Percentiles rank a stretch among this genome's conserved stretches.
phyloP scores from a whole-genome alignment of 2,888 invertebrate species.

The Shargacucullia verbasci region DNA sequence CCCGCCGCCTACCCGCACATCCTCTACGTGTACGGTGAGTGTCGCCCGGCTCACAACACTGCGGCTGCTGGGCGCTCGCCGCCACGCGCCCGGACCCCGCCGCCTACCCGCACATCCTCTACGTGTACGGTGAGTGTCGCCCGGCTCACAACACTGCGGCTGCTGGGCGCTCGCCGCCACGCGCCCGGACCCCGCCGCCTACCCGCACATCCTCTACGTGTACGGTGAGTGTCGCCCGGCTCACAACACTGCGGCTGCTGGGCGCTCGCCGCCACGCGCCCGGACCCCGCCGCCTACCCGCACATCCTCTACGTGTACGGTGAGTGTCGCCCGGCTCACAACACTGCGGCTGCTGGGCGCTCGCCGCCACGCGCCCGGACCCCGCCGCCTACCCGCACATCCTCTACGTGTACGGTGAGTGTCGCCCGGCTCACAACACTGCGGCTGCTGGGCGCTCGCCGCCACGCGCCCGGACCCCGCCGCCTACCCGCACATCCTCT shows the following conservation, averaged over 20 bases:
- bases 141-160: too few relatives aligned
- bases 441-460: too few relatives aligned
- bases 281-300: conserved; percentile 64
- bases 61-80: too few relatives aligned
- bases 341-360: too few relatives aligned
- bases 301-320: conserved; percentile 69
- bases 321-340: conserved; percentile 31
- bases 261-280: conserved; percentile 53
- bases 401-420: conserved; percentile 68
- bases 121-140: conserved; percentile 63
- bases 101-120: conserved; percentile 70
- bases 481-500: conserved; percentile 70
- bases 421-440: too few relatives aligned
- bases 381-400: conserved; percentile 69
- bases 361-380: conserved; percentile 49
- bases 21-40: conserved; percentile 68
- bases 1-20: conserved; percentile 69
- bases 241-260: too few relatives aligned
- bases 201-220: conserved; percentile 69
- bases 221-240: conserved; percentile 60
- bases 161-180: conserved; percentile 33
- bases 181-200: conserved; percentile 57
- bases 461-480: conserved; percentile 52
- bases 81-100: conserved; percentile 52
- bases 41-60: too few relatives aligned